Conservation (phyloP, 1,140 invertebrate species). For the Ceratina japonica region DNA sequence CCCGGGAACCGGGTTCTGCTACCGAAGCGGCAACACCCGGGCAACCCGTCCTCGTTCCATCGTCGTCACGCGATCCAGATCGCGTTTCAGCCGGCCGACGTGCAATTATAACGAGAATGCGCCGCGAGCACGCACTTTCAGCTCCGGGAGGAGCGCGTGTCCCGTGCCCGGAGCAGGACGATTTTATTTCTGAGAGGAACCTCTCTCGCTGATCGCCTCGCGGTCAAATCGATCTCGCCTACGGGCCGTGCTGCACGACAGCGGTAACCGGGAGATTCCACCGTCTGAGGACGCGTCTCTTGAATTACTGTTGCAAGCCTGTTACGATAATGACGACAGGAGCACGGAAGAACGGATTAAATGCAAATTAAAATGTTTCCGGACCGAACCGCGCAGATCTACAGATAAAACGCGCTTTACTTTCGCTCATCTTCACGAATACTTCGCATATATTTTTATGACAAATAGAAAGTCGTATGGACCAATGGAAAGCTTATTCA, state of each 20-base stretch:
- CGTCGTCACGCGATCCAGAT: conserved; percentile 65
- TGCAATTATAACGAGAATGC: conserved; percentile 69
- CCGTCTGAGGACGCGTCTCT: conserved; percentile 19
- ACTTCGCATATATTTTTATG: too few species aligned
- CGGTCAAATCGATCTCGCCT: conserved; percentile 60
- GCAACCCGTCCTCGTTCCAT: conserved; percentile 16
- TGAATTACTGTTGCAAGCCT: conserved; percentile 47
- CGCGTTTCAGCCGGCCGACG: conserved; percentile 60
- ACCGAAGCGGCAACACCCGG: conserved; percentile 6
- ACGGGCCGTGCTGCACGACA: conserved; percentile 48
- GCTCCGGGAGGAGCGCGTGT: conserved; percentile 48
- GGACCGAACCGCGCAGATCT: neutral
- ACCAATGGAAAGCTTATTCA: too few species aligned
- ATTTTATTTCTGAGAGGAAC: conserved; percentile 30
- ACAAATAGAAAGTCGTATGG: too few species aligned
- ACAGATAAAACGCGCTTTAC: conserved; percentile 15
- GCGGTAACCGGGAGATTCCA: conserved; percentile 33
- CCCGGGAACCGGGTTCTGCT: conserved; percentile 7
- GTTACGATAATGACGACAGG: conserved; percentile 52
- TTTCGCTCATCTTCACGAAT: neutral
- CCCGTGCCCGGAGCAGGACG: conserved; percentile 33
- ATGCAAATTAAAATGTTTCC: conserved; percentile 48
- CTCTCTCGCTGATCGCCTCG: conserved; percentile 18
- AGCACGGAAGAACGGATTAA: conserved; percentile 33
- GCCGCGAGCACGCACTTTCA: conserved; percentile 64